Evolutionary conservation across 2,888 invertebrate species (phyloP), one percentile per base, ranked within the genome.

Genomic region (Andrena hattorfiana): DNA sequence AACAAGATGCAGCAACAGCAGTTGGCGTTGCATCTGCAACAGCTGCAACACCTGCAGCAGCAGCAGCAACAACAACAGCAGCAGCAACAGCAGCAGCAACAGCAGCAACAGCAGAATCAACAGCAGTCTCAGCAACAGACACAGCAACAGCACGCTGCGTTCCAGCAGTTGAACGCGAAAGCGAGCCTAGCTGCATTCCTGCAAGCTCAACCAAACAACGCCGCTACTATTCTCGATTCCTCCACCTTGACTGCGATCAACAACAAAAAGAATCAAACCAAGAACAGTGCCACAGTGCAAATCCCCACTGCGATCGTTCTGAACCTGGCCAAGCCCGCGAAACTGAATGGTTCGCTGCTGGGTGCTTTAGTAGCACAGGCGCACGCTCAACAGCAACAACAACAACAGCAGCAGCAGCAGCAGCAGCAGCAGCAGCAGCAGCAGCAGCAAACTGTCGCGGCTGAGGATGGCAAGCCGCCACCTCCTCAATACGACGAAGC

Each of bases 401-500:
- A 92, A 42, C 42, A 42, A 2, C 42, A 42, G 1, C 42, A 42
- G 3, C 42, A 42, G 13, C 42, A 30, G 30, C 30, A 30, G 30
- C 30, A 89, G 76, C 59, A 88, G 69, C 89, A 89, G 2, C 26
- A 26, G 26, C 26, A 26, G 26, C 26, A 26, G 2, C 26, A 26
- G 2, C 26, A 32, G 32, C 32, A 32, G 48, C 88, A 88, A 28
- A 91, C 92, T 76, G 89, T 90, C 60, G 89, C 87, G n/a, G 79
- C 90, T 2, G 93, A 94, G 51, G 94, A 95, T 26, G 89, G 89
- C 2, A 95, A 95, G 90, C 95, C 95, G 62, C 93, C 95, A 84
- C 96, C 96, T 10, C 97, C 97, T 16, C 95, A 96, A 76, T 97
- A 97, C 91, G 96, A 97, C 88, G 97, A 97, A 92, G 97, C 97